Evolutionary conservation across 1,140 invertebrate genomes (phyloP).

Genomic region (Geopemphigus sp.): DNA sequence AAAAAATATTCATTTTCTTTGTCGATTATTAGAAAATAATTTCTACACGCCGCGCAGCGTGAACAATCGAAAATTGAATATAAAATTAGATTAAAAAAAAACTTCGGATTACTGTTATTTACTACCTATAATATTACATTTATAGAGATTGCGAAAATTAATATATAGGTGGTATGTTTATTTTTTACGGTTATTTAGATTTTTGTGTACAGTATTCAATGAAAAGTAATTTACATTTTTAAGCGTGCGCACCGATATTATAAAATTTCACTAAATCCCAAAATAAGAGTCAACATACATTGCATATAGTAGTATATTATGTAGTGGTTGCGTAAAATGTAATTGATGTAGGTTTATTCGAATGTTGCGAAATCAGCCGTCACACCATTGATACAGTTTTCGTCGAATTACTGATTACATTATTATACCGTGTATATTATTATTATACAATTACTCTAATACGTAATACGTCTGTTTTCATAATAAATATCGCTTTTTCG

Average conservation of each 20-base stretch:
- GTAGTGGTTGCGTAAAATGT: background rate
- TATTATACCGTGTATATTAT: background rate
- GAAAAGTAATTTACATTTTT: background rate
- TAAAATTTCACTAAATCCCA: no score
- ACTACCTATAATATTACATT: no score
- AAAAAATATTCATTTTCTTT: no score
- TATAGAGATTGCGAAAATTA: no score
- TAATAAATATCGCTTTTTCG: no score
- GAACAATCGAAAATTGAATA: constrained; percentile 13
- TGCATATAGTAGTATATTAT: no score
- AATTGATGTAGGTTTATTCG: background rate
- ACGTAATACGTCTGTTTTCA: background rate
- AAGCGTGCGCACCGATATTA: no score
- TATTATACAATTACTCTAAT: background rate
- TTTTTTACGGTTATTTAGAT: constrained; percentile 12
- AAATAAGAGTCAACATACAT: no score
- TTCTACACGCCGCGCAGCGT: background rate
- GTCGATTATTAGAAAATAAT: no score
- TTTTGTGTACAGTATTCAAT: background rate
- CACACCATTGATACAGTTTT: background rate
- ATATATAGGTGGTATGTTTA: background rate
- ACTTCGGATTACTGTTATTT: no score
- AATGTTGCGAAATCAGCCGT: background rate
- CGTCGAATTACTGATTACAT: background rate
- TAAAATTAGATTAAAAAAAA: background rate